Conservation (phyloP, 2,888 invertebrate species). For the Brachyptera risi region DNA sequence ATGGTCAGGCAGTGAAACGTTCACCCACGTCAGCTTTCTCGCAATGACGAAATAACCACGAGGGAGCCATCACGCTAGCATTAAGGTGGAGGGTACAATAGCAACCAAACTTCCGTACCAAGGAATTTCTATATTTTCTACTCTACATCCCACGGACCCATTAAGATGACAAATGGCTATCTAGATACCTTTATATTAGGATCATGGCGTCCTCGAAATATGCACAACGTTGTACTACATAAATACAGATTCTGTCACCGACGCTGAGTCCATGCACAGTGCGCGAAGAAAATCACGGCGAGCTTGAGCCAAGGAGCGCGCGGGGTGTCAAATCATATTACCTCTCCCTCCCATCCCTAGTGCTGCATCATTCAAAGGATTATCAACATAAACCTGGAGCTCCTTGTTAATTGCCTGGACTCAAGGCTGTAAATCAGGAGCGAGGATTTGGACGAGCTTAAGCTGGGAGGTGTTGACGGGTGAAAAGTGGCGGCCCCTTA, state of each 20-base stretch:
- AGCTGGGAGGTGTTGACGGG: too few relatives aligned
- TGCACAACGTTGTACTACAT: too few relatives aligned
- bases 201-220: constrained; percentile 29
- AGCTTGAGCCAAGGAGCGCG: constrained; percentile 5
- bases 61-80: too few relatives aligned
- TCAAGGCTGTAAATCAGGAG: constrained; percentile 31
- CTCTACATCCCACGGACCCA: constrained; percentile 25
- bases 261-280: constrained; percentile 3
- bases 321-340: constrained; percentile 29
- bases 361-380: constrained; percentile 49
- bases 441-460: constrained; percentile 33
- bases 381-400: constrained; percentile 44
- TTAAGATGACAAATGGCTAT: constrained; percentile 33
- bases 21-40: too few relatives aligned
- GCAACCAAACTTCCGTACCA: too few relatives aligned
- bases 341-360: constrained; percentile 20
- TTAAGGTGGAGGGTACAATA: too few relatives aligned
- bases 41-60: too few relatives aligned
- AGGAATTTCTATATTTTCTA: too few relatives aligned
- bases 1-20: too few relatives aligned
- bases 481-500: not conserved
- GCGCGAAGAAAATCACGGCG: too few relatives aligned
- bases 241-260: constrained; percentile 29
- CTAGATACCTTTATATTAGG: constrained; percentile 32
- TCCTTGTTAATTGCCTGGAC: constrained; percentile 49